These are phyloP conservation scores for Drosophila pseudoananassae DNA, from an alignment of 1,140 invertebrate species.

Conservation along the genomic window DNA sequence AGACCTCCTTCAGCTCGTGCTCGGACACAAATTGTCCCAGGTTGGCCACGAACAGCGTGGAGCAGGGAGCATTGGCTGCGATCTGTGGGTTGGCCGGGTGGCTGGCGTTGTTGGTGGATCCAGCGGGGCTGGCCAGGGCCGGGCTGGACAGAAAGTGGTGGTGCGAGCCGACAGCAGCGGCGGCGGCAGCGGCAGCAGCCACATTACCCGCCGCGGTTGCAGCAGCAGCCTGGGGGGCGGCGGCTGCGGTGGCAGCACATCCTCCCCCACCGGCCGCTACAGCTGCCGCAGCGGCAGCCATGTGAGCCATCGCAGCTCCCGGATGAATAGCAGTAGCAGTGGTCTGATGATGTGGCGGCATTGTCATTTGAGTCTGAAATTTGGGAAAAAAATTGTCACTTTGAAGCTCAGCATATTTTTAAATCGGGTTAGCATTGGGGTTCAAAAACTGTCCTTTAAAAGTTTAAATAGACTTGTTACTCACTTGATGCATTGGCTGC, in stretches of 20 bases:
- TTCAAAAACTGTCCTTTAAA: too few relatives aligned
- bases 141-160: slow-evolving; percentile 92
- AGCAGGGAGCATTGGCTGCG: slow-evolving; percentile 92
- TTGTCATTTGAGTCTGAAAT: slow-evolving; percentile 87
- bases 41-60: slow-evolving; percentile 98
- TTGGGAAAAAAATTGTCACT: neutral
- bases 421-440: neutral
- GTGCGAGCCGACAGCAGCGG: slow-evolving; percentile 70
- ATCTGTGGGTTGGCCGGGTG: slow-evolving; percentile 85
- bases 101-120: slow-evolving; percentile 87
- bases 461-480: slow-evolving; percentile 15
- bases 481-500: slow-evolving; percentile 84
- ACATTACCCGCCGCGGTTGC: slow-evolving; percentile 54
- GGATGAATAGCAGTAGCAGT: slow-evolving; percentile 86
- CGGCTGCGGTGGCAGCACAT: slow-evolving; percentile 50
- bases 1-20: slow-evolving; percentile 98
- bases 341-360: slow-evolving; percentile 86
- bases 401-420: neutral
- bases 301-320: slow-evolving; percentile 91
- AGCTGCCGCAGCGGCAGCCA: slow-evolving; percentile 77
- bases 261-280: slow-evolving; percentile 53
- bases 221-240: slow-evolving; percentile 51
- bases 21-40: slow-evolving; percentile 97
- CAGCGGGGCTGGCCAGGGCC: slow-evolving; percentile 93
- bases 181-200: slow-evolving; percentile 77